phyloP scores from a whole-genome alignment of 2,797 vertebrate species.

The Brachyalestes nurse region DNA sequence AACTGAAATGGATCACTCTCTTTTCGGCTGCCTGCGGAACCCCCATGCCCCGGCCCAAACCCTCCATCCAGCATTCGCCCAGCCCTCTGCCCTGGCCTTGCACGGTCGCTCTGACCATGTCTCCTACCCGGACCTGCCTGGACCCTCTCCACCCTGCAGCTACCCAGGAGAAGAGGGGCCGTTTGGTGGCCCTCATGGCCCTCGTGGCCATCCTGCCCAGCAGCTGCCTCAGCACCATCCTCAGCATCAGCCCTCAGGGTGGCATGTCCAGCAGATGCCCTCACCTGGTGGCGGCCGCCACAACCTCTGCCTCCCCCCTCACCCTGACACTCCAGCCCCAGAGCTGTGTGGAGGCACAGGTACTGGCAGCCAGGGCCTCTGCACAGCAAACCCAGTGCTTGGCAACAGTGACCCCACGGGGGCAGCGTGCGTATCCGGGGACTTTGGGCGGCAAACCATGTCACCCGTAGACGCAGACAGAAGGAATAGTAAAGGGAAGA shows the following conservation, averaged over 20 bases:
- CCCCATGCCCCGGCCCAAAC: slow-evolving; percentile 84
- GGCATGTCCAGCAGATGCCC: slow-evolving; percentile 86
- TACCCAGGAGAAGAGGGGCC: slow-evolving; percentile 84
- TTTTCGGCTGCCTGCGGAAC: slow-evolving; percentile 91
- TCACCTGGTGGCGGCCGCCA: slow-evolving; percentile 78
- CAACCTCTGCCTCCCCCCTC: slow-evolving; percentile 80
- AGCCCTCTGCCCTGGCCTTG: slow-evolving; percentile 82
- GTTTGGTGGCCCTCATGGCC: slow-evolving; percentile 80
- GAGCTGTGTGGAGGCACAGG: slow-evolving; percentile 63
- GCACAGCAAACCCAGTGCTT: slow-evolving; percentile 75
- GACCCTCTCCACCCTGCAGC: slow-evolving; percentile 85
- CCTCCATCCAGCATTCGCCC: slow-evolving; percentile 85
- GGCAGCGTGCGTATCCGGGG: slow-evolving; percentile 79
- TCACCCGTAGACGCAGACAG: slow-evolving; percentile 84
- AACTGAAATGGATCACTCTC: slow-evolving; percentile 88
- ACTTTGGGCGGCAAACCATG: slow-evolving; percentile 83
- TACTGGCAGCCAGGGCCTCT: slow-evolving; percentile 72
- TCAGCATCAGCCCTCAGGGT: slow-evolving; percentile 79
- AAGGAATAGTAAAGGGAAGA: slow-evolving; percentile 82
- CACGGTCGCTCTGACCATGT: slow-evolving; percentile 87
- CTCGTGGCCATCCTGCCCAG: slow-evolving; percentile 73
- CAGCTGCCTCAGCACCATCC: slow-evolving; percentile 83
- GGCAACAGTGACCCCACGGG: slow-evolving; percentile 79
- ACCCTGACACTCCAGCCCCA: slow-evolving; percentile 73
- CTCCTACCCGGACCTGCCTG: slow-evolving; percentile 86